Conservation (phyloP, 1,140 invertebrate genomes). For the Drosophila nebulosa region DNA sequence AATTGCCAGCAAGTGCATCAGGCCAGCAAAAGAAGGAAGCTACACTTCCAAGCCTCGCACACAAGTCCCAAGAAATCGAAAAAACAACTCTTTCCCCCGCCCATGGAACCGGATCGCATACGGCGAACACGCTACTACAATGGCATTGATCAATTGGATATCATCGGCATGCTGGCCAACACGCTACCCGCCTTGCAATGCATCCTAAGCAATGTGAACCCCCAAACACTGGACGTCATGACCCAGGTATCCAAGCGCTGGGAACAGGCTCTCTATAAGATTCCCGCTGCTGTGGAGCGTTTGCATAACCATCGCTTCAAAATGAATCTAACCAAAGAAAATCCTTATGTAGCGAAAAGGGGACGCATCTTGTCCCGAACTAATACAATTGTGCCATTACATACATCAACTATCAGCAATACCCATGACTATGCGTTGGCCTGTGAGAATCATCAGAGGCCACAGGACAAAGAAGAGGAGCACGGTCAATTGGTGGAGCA, state of each 20-base stretch:
- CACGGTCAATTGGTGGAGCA: conserved; percentile 44
- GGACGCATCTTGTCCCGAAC: conserved; percentile 21
- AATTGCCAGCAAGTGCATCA: conserved; percentile 15
- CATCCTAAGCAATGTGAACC: conserved; percentile 39
- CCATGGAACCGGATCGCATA: background rate
- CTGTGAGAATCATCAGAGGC: conserved; percentile 15
- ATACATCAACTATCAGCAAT: conserved; percentile 49
- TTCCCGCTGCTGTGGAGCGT: conserved; percentile 32
- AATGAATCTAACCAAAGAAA: conserved; percentile 55
- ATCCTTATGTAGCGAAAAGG: conserved; percentile 29
- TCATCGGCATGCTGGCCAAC: conserved; percentile 44
- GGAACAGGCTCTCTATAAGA: conserved; percentile 37
- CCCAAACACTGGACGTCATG: conserved; percentile 56
- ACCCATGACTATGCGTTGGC: conserved; percentile 15
- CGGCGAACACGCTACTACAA: conserved; percentile 46
- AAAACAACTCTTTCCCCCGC: conserved; percentile 48
- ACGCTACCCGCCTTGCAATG: conserved; percentile 53
- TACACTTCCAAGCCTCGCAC: conserved; percentile 39
- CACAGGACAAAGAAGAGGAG: conserved; percentile 31
- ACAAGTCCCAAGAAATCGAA: conserved; percentile 64
- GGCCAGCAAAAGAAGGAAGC: conserved; percentile 44
- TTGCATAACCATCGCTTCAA: conserved; percentile 59
- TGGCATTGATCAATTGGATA: conserved; percentile 53
- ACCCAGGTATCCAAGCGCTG: conserved; percentile 50
- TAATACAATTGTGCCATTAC: conserved; percentile 58